These are phyloP conservation scores for Rutilus rutilus DNA, from an alignment of 2,113 vertebrate genomes.

Conservation along the genomic window DNA sequence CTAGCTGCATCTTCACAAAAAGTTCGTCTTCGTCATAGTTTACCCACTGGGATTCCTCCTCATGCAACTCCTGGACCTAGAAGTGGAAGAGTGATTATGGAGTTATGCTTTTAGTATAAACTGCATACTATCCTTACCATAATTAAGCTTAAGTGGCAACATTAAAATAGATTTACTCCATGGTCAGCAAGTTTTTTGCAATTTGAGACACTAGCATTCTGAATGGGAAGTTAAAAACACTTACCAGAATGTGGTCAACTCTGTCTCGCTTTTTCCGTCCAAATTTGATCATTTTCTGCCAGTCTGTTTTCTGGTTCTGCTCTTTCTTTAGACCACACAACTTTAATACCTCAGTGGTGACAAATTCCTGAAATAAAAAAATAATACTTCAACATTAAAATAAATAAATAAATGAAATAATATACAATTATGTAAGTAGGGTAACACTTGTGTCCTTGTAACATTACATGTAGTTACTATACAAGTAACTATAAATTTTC, in stretches of 20 bases:
- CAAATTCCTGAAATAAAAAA: constrained; percentile 79
- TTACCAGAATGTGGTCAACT: constrained; percentile 96
- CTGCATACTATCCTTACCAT: background rate
- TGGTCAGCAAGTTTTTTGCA: background rate
- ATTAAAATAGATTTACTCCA: background rate
- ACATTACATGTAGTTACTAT: too few species aligned
- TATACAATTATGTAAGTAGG: too few species aligned
- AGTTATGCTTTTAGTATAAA: background rate
- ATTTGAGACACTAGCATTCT: background rate
- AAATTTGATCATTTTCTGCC: constrained; percentile 99
- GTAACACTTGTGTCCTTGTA: too few species aligned
- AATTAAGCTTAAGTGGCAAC: too few species aligned
- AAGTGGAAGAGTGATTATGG: background rate
- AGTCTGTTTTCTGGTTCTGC: constrained; percentile 89
- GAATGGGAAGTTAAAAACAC: constrained; percentile 42
- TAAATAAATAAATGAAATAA: background rate
- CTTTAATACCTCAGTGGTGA: constrained; percentile 88
- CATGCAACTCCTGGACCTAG: constrained; percentile 95
- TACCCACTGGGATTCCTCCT: constrained; percentile 97
- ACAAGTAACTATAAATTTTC: background rate
- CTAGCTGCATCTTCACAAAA: constrained; percentile 96
- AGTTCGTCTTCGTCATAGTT: constrained; percentile 97
- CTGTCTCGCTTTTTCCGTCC: constrained; percentile 95
- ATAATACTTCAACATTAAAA: background rate
- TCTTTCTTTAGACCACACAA: constrained; percentile 87